Evolutionary conservation across 2,113 vertebrate genomes (phyloP).

Genomic region (Acinonyx jubatus): DNA sequence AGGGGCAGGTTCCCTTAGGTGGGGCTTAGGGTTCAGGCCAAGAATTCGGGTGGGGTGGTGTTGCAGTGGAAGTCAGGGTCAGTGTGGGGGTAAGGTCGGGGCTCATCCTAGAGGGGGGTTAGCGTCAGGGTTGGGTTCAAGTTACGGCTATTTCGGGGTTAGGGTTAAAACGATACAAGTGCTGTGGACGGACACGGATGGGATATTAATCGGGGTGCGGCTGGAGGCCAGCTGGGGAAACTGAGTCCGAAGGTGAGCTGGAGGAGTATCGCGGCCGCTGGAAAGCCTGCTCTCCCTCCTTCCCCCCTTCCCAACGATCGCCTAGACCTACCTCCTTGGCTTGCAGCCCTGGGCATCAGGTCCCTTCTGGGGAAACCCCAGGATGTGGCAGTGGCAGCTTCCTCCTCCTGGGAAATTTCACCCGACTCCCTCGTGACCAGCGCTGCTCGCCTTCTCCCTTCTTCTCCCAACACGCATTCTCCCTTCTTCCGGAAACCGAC

Average conservation of each 20-base stretch:
- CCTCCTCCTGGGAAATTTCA: not conserved
- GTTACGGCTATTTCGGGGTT: not conserved
- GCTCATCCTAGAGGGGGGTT: not conserved
- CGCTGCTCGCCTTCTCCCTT: not conserved
- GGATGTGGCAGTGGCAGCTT: not conserved
- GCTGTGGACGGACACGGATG: not conserved
- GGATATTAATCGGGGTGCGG: not conserved
- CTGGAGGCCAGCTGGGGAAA: not conserved
- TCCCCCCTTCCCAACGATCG: not conserved
- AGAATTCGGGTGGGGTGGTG: not conserved
- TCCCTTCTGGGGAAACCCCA: not conserved
- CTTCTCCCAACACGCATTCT: not conserved
- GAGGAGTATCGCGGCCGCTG: not conserved
- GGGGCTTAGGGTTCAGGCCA: not conserved
- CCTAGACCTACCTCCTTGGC: not conserved
- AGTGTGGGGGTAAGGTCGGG: not conserved
- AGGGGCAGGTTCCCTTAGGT: not conserved
- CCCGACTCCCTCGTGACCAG: not conserved
- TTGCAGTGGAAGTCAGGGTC: not conserved
- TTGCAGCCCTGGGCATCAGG: not conserved
- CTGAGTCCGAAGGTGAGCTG: not conserved
- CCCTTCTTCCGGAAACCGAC: not conserved
- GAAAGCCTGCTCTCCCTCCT: not conserved
- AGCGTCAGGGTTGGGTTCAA: not conserved
- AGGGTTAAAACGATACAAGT: not conserved